phyloP scores from a whole-genome alignment of 2,888 invertebrate genomes.

The Hedychridium roseum region DNA sequence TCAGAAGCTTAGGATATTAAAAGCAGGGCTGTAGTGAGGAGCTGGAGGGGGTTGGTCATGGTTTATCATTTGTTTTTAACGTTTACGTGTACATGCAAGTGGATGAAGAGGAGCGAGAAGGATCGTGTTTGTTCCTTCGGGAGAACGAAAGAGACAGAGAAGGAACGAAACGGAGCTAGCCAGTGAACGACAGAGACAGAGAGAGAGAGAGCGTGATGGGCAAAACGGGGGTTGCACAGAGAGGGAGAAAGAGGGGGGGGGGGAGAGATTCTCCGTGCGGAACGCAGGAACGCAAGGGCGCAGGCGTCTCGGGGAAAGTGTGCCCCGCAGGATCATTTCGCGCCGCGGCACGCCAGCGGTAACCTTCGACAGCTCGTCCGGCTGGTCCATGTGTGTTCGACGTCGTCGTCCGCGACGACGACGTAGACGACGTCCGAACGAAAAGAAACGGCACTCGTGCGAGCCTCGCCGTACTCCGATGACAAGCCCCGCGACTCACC shows the following conservation, averaged over 20 bases:
- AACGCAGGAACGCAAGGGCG: constrained; percentile 30
- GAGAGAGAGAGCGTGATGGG: not conserved
- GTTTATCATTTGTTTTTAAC: too few relatives aligned
- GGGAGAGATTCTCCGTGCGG: constrained; percentile 13
- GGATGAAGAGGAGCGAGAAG: not conserved
- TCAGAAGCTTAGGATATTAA: too few relatives aligned
- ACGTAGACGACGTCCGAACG: constrained; percentile 13
- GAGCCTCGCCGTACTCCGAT: not conserved
- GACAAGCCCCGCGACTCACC: not conserved
- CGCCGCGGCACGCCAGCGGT: constrained; percentile 51
- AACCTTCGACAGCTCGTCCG: constrained; percentile 28
- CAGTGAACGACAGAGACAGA: not conserved
- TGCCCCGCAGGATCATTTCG: constrained; percentile 52
- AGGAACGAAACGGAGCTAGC: not conserved
- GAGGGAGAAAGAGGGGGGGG: not conserved
- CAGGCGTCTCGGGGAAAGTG: constrained; percentile 32
- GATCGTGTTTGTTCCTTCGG: not conserved
- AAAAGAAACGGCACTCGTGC: not conserved
- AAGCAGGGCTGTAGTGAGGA: too few relatives aligned
- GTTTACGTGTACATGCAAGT: too few relatives aligned
- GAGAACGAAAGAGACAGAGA: not conserved
- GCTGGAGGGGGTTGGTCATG: too few relatives aligned
- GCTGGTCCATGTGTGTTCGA: constrained; percentile 40
- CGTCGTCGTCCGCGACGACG: constrained; percentile 36
- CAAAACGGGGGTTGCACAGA: not conserved